Percentiles rank a stretch among this genome's conserved stretches.
Conservation (phyloP, 2,797 vertebrate species). For the Coendou prehensilis region DNA sequence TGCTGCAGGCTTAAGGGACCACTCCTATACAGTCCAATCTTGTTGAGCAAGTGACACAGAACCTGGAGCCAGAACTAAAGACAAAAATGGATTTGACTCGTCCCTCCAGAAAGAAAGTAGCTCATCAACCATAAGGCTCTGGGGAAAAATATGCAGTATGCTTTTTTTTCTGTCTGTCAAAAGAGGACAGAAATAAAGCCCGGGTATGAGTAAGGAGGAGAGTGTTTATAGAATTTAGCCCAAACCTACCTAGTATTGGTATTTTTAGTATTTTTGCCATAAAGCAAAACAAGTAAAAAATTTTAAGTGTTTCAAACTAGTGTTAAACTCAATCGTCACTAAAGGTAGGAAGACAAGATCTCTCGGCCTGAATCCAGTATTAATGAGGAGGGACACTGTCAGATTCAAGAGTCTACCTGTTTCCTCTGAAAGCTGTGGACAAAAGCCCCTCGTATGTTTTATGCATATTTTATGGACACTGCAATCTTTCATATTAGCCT, state of each 20-base stretch:
- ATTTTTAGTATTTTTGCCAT: not conserved
- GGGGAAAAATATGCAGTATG: not conserved
- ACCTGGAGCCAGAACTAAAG: not conserved
- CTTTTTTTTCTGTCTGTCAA: not conserved
- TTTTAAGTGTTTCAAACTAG: not conserved
- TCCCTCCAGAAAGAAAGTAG: not conserved
- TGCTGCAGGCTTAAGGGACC: not conserved
- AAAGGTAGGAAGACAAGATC: not conserved
- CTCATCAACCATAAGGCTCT: not conserved
- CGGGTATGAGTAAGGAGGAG: not conserved
- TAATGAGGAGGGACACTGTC: not conserved
- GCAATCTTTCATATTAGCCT: constrained; percentile 12
- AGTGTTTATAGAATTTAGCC: not conserved
- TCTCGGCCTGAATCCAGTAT: not conserved
- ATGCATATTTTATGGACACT: not conserved
- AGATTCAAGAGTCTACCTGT: not conserved
- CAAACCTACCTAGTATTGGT: not conserved
- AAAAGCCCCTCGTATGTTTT: not conserved
- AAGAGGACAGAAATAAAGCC: not conserved
- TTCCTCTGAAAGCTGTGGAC: not conserved
- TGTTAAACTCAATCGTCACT: not conserved
- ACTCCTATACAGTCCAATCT: not conserved
- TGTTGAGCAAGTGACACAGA: not conserved
- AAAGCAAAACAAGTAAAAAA: not conserved
- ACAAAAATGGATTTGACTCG: not conserved